Evolutionary conservation across 2,113 vertebrate genomes (phyloP).

Genomic region (Natator depressus): DNA sequence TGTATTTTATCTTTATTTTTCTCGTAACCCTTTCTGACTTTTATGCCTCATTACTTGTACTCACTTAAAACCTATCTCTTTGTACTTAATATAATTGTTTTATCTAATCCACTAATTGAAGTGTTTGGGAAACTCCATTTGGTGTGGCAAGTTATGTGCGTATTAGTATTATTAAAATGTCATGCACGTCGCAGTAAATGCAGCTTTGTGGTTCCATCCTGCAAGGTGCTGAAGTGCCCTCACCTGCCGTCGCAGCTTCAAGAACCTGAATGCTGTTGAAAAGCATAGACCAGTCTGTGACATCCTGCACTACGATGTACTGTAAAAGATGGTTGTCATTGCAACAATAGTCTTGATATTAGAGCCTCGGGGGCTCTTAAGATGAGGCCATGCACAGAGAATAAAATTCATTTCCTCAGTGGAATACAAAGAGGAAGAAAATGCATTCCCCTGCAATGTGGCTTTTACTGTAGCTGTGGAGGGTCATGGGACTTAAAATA

Average conservation of each 20-base stretch:
- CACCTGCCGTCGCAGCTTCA: neutral
- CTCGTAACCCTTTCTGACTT: too few species aligned
- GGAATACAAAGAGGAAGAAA: constrained; percentile 10
- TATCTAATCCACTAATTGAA: neutral
- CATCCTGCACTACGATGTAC: neutral
- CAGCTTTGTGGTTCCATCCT: neutral
- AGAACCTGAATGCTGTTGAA: neutral
- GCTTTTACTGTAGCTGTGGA: constrained; percentile 21
- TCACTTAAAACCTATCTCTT: too few species aligned
- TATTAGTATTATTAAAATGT: neutral
- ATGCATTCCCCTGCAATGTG: constrained; percentile 2
- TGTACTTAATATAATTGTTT: neutral
- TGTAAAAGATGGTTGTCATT: neutral
- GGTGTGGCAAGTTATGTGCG: neutral
- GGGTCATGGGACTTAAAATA: constrained; percentile 50
- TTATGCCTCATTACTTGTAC: too few species aligned
- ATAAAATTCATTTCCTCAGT: neutral
- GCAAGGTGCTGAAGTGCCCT: neutral
- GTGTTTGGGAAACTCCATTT: neutral
- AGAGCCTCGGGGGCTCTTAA: neutral
- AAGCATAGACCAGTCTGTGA: neutral
- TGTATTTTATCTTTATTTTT: too few species aligned
- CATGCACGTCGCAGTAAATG: neutral
- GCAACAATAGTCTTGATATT: neutral
- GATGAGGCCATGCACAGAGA: neutral